Percentiles rank a stretch among this genome's conserved stretches.
phyloP scores from a whole-genome alignment of 2,113 vertebrate genomes.

The Tragelaphus scriptus region DNA sequence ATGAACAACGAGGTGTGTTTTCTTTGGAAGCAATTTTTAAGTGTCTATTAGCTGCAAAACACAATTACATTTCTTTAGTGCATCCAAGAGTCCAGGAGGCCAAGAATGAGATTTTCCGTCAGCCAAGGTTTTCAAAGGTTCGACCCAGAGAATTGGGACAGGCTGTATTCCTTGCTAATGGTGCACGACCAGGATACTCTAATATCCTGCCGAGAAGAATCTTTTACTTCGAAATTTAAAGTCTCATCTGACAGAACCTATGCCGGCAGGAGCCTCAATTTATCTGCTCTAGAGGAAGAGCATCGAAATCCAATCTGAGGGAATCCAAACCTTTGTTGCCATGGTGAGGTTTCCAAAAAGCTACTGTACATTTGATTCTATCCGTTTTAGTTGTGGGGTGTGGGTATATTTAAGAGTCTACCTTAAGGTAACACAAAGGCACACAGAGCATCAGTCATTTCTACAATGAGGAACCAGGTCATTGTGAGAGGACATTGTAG shows the following conservation, averaged over 20 bases:
- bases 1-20: background rate
- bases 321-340: slow-evolving; percentile 60
- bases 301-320: slow-evolving; percentile 49
- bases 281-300: slow-evolving; percentile 61
- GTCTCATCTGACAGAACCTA: slow-evolving; percentile 59
- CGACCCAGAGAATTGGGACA: slow-evolving; percentile 46
- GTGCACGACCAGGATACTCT: slow-evolving; percentile 6
- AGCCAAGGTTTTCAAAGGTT: slow-evolving; percentile 55
- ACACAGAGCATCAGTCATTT: slow-evolving; percentile 35
- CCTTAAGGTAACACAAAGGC: slow-evolving; percentile 45
- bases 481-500: slow-evolving; percentile 15
- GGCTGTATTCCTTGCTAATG: slow-evolving; percentile 27
- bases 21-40: slow-evolving; percentile 33
- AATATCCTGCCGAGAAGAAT: slow-evolving; percentile 53
- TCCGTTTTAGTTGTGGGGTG: slow-evolving; percentile 4
- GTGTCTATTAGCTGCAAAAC: slow-evolving; percentile 46
- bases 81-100: slow-evolving; percentile 33
- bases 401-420: slow-evolving; percentile 45
- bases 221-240: slow-evolving; percentile 62
- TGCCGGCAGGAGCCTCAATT: slow-evolving; percentile 61
- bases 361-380: slow-evolving; percentile 45
- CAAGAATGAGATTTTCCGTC: slow-evolving; percentile 46
- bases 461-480: background rate
- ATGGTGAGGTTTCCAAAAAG: slow-evolving; percentile 54
- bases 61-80: slow-evolving; percentile 43